phyloP scores from a whole-genome alignment of 2,113 vertebrate species.

The Boleophthalmus pectinirostris region DNA sequence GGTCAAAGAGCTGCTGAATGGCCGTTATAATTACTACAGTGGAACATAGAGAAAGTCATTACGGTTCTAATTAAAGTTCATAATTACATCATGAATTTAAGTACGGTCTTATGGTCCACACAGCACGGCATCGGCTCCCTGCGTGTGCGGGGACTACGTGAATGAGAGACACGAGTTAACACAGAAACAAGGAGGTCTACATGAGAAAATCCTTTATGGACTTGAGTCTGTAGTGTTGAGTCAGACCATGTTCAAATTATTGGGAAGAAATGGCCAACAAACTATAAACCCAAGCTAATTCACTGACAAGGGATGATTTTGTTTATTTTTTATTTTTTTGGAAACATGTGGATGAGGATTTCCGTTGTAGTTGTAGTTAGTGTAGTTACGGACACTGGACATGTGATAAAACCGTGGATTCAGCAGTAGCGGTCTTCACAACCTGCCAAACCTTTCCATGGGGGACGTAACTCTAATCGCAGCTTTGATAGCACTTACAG shows the following conservation, averaged over 20 bases:
- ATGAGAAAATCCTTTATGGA: background rate
- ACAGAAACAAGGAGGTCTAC: no score
- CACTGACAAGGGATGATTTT: background rate
- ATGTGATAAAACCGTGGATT: no score
- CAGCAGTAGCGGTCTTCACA: no score
- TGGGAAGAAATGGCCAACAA: background rate
- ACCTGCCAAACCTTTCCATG: no score
- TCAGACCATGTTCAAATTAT: background rate
- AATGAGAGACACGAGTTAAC: background rate
- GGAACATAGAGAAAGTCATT: slow-evolving; percentile 52
- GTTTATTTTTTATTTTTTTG: no score
- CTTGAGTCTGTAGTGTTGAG: background rate
- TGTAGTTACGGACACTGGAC: no score
- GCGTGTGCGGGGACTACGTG: background rate
- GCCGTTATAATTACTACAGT: slow-evolving; percentile 36
- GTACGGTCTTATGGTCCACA: slow-evolving; percentile 5
- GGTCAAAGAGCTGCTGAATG: slow-evolving; percentile 45
- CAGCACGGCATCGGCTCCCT: background rate
- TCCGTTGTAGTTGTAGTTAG: no score
- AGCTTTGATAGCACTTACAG: no score
- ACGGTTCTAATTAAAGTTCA: slow-evolving; percentile 27
- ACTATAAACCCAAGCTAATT: background rate
- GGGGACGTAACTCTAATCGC: no score
- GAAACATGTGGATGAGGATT: no score
- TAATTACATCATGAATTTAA: slow-evolving; percentile 21